phyloP scores from a whole-genome alignment of 2,797 vertebrate species.

The Eleutherodactylus coqui region DNA sequence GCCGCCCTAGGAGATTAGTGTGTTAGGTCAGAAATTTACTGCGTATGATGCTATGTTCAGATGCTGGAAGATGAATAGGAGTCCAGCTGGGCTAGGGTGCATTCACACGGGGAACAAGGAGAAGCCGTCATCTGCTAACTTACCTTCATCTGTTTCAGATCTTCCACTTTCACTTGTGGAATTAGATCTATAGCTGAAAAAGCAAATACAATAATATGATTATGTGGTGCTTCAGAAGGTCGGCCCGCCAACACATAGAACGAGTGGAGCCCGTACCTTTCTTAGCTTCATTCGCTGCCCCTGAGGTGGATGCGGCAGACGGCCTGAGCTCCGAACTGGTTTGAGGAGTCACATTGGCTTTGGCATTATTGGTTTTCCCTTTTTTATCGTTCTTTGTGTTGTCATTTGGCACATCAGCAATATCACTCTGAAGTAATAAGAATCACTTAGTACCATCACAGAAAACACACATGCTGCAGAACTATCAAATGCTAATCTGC shows the following conservation, averaged over 20 bases:
- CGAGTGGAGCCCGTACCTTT: slow-evolving; percentile 78
- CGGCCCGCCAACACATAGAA: neutral
- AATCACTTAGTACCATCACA: neutral
- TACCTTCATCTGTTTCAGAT: slow-evolving; percentile 98
- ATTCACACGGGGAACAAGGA: no score
- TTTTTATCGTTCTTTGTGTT: slow-evolving; percentile 95
- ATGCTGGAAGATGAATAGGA: no score
- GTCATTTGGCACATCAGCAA: slow-evolving; percentile 96
- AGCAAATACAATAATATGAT: slow-evolving; percentile 35
- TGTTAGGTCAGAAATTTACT: no score
- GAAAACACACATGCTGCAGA: neutral
- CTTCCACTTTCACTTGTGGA: slow-evolving; percentile 95
- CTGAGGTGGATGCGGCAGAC: slow-evolving; percentile 78
- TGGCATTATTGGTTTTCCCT: slow-evolving; percentile 89
- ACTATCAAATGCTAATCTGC: neutral
- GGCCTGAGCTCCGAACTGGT: slow-evolving; percentile 90
- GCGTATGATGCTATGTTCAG: no score
- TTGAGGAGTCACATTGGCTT: slow-evolving; percentile 90
- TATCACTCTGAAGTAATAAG: slow-evolving; percentile 86
- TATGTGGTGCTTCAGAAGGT: no score
- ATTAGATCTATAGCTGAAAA: slow-evolving; percentile 85
- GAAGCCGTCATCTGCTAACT: slow-evolving; percentile 5
- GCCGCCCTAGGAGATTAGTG: no score
- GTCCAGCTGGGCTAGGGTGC: no score
- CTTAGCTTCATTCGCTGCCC: slow-evolving; percentile 81